Base-by-base conservation (phyloP, 2,113 vertebrate genomes). In the Dermatemys mawii region DNA sequence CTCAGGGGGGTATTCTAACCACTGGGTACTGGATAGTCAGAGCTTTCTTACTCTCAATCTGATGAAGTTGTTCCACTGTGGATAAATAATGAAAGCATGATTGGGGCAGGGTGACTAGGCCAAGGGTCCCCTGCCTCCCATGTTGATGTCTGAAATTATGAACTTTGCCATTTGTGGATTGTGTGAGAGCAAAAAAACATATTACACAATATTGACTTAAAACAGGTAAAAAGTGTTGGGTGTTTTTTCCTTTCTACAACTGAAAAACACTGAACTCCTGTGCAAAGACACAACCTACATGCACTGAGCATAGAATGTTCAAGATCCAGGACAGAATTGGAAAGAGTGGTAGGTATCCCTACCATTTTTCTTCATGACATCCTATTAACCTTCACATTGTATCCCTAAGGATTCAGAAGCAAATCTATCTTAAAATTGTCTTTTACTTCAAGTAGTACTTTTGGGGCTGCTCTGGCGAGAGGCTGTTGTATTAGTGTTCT, bases 241-340 rank as follows among this genome's bases (percentile, higher is more conserved):
- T 46, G 41, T 46, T 76, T 76, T 76, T 13, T 27, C 24, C 91
- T 94, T 93, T 93, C 94, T 90, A 93, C 91, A 92, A 91, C 83
- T 35, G 86, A 6, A 95, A 94, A 81, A 46, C 2, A 46, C 41
- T 4, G 24, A 27, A 11, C 12, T 46, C 73, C 41, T 11, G 22
- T 26, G 21, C 60, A 67, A 67, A 67, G 60, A n/a, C 32, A 67
- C 7, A 9, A 14, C 8, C 35, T 70, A 19, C 2, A 1, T 70
- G 63, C 63, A 70, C n/a, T 38, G n/a, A 38, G 63, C 13, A 19
- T 35, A 70, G 63, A 70, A 21, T 70, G 9, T 38, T 70, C n/a
- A 21, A 10, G 63, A 8, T 38, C 63, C n/a, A 38, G 63, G 35
- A 38, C 9, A 38, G n/a, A 16, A 38, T 6, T 70, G 19, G n/a